phyloP scores from a whole-genome alignment of 1,140 invertebrate species.

The Eriocheir sinensis region DNA sequence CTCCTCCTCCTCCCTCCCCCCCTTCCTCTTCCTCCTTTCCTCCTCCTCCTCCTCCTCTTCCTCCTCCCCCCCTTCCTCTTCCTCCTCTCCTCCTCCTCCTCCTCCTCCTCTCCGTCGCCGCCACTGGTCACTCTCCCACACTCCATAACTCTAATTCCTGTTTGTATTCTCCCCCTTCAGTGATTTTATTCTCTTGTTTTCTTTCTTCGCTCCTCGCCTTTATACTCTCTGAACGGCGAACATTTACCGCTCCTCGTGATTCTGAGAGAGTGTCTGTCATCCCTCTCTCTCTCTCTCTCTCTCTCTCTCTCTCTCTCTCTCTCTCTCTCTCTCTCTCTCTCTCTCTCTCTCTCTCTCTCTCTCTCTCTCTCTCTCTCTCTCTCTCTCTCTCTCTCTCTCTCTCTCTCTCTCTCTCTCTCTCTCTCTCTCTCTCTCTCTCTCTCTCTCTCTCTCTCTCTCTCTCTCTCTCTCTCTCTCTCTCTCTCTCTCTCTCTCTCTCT shows the following conservation, averaged over 20 bases:
- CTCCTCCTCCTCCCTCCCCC: not conserved
- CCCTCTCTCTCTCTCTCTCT: constrained; percentile 32
- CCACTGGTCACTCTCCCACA: not conserved
- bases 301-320: constrained; percentile 57
- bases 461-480: no score
- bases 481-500: no score
- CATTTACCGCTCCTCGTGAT: not conserved
- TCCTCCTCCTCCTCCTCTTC: not conserved
- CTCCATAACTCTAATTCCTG: not conserved
- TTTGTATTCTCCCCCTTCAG: not conserved
- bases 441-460: no score
- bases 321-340: constrained; percentile 57
- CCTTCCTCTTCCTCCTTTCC: not conserved
- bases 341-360: constrained; percentile 34
- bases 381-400: no score
- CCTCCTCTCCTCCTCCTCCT: not conserved
- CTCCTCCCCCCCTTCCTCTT: not conserved
- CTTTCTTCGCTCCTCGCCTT: not conserved
- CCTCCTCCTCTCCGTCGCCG: no score
- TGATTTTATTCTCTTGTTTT: not conserved
- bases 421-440: no score
- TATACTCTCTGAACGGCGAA: not conserved
- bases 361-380: not conserved
- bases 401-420: no score
- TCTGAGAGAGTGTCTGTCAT: not conserved